Percentiles rank a stretch among this genome's conserved stretches.
Evolutionary conservation across 1,140 invertebrate species (phyloP).

Genomic region (Heliconius hermathena): DNA sequence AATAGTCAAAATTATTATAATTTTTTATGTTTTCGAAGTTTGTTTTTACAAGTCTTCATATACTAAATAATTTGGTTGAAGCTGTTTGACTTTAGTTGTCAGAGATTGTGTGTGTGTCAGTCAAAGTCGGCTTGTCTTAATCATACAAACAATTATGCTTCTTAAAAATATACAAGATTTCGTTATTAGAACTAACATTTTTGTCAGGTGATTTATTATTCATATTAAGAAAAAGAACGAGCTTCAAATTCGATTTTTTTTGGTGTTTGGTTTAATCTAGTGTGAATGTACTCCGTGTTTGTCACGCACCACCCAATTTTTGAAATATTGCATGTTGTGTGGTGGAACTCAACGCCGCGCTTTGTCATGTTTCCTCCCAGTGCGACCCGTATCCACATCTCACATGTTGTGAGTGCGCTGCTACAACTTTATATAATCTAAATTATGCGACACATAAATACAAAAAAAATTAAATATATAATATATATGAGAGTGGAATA

Average conservation of each 20-base stretch:
- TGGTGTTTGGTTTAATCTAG: no score
- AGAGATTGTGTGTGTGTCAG: conserved; percentile 1
- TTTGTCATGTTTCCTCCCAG: not conserved
- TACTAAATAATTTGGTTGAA: not conserved
- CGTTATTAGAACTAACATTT: not conserved
- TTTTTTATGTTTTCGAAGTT: not conserved
- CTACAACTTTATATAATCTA: not conserved
- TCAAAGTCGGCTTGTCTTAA: conserved; percentile 8
- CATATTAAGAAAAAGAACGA: not conserved
- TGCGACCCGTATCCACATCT: no score
- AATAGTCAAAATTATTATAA: not conserved
- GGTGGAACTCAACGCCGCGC: not conserved
- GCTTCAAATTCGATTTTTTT: no score
- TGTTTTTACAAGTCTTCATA: not conserved
- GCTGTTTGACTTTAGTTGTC: not conserved
- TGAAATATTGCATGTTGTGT: not conserved
- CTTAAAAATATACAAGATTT: not conserved
- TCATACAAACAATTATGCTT: not conserved
- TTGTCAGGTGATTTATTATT: not conserved
- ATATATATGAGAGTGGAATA: not conserved
- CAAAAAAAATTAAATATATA: no score
- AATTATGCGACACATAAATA: no score
- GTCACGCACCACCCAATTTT: no score
- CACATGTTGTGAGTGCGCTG: not conserved
- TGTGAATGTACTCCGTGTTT: no score